Base-by-base conservation (phyloP, 2,797 vertebrate species). In the Ambastaia sidthimunki region DNA sequence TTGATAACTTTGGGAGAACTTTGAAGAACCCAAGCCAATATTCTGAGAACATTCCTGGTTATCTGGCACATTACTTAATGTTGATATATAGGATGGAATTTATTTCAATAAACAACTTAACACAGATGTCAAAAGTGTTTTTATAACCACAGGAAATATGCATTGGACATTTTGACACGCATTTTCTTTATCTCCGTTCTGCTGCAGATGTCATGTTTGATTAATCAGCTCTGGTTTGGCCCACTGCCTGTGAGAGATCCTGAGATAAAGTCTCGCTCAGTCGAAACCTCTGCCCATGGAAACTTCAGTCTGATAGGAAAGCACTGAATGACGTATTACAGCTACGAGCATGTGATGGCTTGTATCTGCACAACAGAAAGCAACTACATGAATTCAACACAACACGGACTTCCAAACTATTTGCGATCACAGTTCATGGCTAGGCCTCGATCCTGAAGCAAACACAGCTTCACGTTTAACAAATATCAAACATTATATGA, bases 401-500 rank as follows among this genome's bases (percentile, higher is more conserved):
- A 50, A 52, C 55, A 16, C 2, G 48, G n/a, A 9, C 50, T 67
- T 52, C 59, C 19, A 59, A 44, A 50, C 7, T 18, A 31, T 41
- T 66, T n/a, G 19, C 13, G 10, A 44, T 48, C 31, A 59, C n/a
- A 25, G 16, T 50, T 2, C 9, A 55, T 54, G 19, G 28, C 31
- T n/a, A 80, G 69, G 19, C 7, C 31, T 66, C 71, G 68, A 44
- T 55, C 12, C 68, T 37, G 19, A 70, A 70, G 48, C 66, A 73
- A 16, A 47, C 69, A 16, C 59, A 60, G 66, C 21, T 52, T 6
- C 54, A 62, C n/a, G 18, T 62, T 48, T 37, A 65, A 74, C 21
- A 18, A 74, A 78, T 68, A 78, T 67, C 41, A 71, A 59, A 63
- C 52, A 73, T 74, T 74, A 28, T 34, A 13, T 71, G 75, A 84